Conservation (phyloP, 1,140 invertebrate species). For the Leucophenga varia region DNA sequence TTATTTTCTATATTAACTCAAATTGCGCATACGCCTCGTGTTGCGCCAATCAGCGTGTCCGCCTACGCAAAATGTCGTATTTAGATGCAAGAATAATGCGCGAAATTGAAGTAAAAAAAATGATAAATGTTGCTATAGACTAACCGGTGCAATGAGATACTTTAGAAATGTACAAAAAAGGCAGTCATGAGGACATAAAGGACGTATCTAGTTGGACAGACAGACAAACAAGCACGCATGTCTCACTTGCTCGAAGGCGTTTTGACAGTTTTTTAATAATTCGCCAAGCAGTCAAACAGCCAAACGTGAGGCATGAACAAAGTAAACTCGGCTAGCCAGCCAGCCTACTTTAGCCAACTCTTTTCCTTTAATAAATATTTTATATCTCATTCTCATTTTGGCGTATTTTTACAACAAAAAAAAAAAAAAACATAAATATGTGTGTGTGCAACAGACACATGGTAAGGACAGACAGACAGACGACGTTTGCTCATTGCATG, state of each 20-base stretch:
- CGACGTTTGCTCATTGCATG: too few species aligned
- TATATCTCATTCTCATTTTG: too few species aligned
- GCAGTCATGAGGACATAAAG: neutral
- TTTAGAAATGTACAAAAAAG: neutral
- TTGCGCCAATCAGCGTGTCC: neutral
- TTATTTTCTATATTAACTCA: too few species aligned
- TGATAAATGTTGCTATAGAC: slow-evolving; percentile 4
- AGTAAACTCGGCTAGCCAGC: slow-evolving; percentile 11
- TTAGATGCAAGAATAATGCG: too few species aligned
- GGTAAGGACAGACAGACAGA: too few species aligned
- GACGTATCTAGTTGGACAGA: neutral
- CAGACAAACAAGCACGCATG: neutral
- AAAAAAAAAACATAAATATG: slow-evolving; percentile 37
- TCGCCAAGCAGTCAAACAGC: too few species aligned
- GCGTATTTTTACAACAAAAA: too few species aligned
- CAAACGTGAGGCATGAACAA: neutral
- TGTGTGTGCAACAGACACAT: neutral
- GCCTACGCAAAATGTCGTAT: neutral
- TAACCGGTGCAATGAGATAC: too few species aligned
- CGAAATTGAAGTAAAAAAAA: slow-evolving; percentile 17
- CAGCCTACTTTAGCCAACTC: too few species aligned
- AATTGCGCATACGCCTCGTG: slow-evolving; percentile 31
- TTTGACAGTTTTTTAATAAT: too few species aligned
- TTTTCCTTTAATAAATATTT: too few species aligned
- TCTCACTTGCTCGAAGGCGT: slow-evolving; percentile 9